Base-by-base conservation (phyloP, 35 echinoderm and acorn worm genomes). In the Heliocidaris tuberculata region DNA sequence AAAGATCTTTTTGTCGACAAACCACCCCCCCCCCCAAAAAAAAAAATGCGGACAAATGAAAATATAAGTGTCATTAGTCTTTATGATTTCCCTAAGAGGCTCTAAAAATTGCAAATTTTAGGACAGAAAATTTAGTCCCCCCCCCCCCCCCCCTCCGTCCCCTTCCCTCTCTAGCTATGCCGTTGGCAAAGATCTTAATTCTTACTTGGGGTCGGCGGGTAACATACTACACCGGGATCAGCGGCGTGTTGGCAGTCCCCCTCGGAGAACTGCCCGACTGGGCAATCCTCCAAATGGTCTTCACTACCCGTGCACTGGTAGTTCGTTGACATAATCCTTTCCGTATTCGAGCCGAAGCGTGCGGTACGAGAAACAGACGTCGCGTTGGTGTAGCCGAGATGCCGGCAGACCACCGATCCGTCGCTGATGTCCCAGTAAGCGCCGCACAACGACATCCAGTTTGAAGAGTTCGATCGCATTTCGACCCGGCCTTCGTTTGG, bases 211-310 rank as follows among this genome's bases (percentile, higher is more conserved):
- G 19, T 27, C 7, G 65, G 17, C 15, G 21, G 27, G 65, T 78
- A 78, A n/a, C 94, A 95, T 3, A 48, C 86, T 6, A 95, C 94
- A 19, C 86, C 86, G 10, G 94, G 47, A 31, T 95, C 94, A 48
- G 92, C 87, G 7, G 47, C 31, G 31, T 95, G 94, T 49, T 50
- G 50, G 29, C 94, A 95, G 15, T 88, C 85, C 3, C 86, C 54
- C 48, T 88, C 85, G 30, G 31, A 29, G 54, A 88, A 60, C 16
- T 32, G 47, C 17, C 31, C 85, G 5, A 56, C 29, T 2, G 94
- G 85, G 52, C 94, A 95, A 30, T 59, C 3, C 24, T 32, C 87
- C 30, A 95, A 50, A 30, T 30, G 16, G 15, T 1, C 31, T 49
- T 95, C 94, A 47, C 12, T 59, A 16, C 94, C 94, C 5, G 4